Evolutionary conservation across 2,797 vertebrate species (phyloP).

Genomic region (Oreochromis mossambicus): DNA sequence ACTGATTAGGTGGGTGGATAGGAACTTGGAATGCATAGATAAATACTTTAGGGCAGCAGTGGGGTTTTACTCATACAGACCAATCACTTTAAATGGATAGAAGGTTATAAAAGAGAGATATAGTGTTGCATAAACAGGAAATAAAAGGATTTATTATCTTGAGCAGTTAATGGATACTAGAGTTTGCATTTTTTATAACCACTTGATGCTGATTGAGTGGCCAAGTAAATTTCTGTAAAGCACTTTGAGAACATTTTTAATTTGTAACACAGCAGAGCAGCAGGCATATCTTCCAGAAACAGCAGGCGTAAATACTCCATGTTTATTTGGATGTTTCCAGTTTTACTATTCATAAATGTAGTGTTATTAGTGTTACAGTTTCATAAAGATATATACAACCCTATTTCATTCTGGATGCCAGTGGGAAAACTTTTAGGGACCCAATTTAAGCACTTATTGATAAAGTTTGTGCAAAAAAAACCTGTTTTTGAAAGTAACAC

Average conservation of each 20-base stretch:
- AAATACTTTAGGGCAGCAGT: conserved; percentile 5
- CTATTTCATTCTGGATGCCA: neutral
- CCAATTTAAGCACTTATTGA: neutral
- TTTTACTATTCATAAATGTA: neutral
- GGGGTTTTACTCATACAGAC: conserved; percentile 27
- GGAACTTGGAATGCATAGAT: conserved; percentile 26
- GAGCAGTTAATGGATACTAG: neutral
- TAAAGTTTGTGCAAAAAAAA: neutral
- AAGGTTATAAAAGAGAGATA: neutral
- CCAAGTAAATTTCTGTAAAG: neutral
- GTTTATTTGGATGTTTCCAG: neutral
- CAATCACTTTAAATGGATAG: conserved; percentile 19
- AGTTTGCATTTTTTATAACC: neutral
- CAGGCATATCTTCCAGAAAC: neutral
- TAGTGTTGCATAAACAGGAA: neutral
- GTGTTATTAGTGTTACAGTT: neutral
- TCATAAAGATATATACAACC: neutral
- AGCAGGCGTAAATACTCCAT: neutral
- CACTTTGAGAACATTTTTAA: neutral
- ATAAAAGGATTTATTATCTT: neutral
- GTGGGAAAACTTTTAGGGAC: neutral
- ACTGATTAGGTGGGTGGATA: conserved; percentile 37
- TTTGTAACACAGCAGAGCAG: neutral
- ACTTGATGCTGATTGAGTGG: neutral
- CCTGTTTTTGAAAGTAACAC: neutral